Conservation (phyloP, 2,113 vertebrate genomes). For the Egretta garzetta region DNA sequence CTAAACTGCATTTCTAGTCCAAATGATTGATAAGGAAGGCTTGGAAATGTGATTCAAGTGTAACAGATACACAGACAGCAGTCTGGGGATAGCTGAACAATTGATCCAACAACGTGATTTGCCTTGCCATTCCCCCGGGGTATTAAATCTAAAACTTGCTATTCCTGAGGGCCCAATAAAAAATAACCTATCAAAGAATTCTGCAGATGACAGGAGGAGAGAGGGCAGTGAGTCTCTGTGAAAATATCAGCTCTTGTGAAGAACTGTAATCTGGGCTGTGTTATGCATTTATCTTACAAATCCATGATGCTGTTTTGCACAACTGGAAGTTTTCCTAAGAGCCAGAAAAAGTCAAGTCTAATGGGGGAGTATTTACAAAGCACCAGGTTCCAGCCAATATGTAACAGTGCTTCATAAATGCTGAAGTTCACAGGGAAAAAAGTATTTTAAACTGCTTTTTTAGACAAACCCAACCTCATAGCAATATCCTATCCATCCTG, state of each 20-base stretch:
- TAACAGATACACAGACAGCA: conserved; percentile 25
- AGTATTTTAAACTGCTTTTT: not conserved
- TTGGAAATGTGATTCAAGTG: conserved; percentile 32
- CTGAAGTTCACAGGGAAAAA: not conserved
- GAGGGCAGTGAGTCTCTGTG: not conserved
- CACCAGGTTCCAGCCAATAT: not conserved
- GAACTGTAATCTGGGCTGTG: not conserved
- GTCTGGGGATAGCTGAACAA: conserved; percentile 38
- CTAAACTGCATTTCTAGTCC: conserved; percentile 34
- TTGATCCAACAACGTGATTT: conserved; percentile 59
- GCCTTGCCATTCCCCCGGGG: conserved; percentile 25
- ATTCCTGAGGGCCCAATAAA: conserved; percentile 9
- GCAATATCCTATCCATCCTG: not conserved
- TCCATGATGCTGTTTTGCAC: not conserved
- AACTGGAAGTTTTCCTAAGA: conserved; percentile 19
- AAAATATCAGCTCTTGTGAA: conserved; percentile 1
- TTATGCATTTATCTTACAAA: not conserved
- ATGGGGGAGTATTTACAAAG: not conserved
- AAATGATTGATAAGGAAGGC: conserved; percentile 43
- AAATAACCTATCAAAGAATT: conserved; percentile 35
- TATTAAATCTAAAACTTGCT: conserved; percentile 50
- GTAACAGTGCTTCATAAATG: not conserved
- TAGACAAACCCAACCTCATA: not conserved
- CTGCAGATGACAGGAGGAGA: conserved; percentile 6
- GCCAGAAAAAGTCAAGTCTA: conserved; percentile 2